phyloP scores from a whole-genome alignment of 2,797 vertebrate genomes.

The Falco peregrinus region DNA sequence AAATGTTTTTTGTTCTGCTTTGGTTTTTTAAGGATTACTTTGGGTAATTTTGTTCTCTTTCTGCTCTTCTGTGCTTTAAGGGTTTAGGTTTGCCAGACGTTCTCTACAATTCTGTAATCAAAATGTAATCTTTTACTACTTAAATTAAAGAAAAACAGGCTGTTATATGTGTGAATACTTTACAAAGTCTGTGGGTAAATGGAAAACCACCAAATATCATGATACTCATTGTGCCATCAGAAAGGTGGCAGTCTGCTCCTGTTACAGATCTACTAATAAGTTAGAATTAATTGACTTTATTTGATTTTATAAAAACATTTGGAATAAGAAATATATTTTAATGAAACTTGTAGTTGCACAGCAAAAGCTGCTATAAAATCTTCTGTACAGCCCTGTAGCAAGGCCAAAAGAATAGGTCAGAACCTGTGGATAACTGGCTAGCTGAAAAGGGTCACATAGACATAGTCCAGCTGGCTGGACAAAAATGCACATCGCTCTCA shows the following conservation, averaged over 20 bases:
- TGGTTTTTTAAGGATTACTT: neutral
- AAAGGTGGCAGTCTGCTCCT: neutral
- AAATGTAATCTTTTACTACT: neutral
- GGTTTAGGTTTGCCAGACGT: neutral
- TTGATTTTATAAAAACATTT: too few species aligned
- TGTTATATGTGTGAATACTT: neutral
- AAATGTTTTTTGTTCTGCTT: neutral
- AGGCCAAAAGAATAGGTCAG: too few species aligned
- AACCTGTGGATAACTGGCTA: too few species aligned
- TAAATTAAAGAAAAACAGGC: neutral
- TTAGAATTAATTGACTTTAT: too few species aligned
- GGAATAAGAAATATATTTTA: too few species aligned
- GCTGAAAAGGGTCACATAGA: too few species aligned
- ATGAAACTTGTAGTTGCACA: too few species aligned
- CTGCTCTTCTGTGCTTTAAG: neutral
- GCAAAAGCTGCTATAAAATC: too few species aligned
- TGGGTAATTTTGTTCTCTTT: neutral
- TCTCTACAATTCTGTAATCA: neutral
- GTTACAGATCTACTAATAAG: too few species aligned
- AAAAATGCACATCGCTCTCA: too few species aligned
- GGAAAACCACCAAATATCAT: neutral
- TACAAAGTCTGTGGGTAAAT: neutral
- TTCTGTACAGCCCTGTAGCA: too few species aligned
- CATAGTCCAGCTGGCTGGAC: too few species aligned
- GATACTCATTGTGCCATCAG: neutral